Percentiles rank a stretch among this genome's conserved stretches.
These are phyloP conservation scores for Syngnathus acus DNA, from an alignment of 2,797 vertebrate genomes.

Conservation along the genomic window DNA sequence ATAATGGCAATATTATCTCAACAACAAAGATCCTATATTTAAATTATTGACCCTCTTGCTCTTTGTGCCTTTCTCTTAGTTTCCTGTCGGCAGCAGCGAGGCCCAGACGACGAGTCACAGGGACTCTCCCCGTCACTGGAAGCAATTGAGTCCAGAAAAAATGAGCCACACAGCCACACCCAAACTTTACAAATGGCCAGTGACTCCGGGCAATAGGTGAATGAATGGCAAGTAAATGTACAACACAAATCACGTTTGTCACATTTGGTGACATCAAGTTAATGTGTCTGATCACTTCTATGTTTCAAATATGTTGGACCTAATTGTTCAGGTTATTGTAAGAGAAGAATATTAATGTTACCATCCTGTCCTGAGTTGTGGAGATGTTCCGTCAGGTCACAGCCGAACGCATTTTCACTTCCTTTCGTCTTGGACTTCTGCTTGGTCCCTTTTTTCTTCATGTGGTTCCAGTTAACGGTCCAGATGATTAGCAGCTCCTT, in stretches of 20 bases:
- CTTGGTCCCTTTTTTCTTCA: conserved; percentile 99
- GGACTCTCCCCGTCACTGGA: conserved; percentile 25
- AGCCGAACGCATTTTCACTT: conserved; percentile 87
- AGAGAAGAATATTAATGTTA: conserved; percentile 59
- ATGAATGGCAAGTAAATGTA: conserved; percentile 31
- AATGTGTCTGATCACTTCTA: too few species aligned
- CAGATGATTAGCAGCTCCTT: conserved; percentile 48
- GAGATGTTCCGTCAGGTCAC: conserved; percentile 92
- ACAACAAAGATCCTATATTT: background rate
- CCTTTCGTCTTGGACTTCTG: conserved; percentile 94
- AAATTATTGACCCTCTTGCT: background rate
- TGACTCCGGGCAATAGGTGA: conserved; percentile 42
- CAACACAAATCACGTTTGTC: background rate
- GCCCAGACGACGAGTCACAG: conserved; percentile 32
- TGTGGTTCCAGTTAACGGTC: conserved; percentile 75
- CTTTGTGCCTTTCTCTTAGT: conserved; percentile 6
- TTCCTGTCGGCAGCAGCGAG: conserved; percentile 19
- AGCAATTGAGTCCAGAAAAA: conserved; percentile 43
- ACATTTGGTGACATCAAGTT: background rate
- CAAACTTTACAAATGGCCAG: conserved; percentile 50
- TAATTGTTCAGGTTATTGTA: background rate
- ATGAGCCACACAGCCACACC: conserved; percentile 52
- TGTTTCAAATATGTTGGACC: background rate
- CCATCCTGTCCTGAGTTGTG: conserved; percentile 93
- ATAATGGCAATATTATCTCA: background rate